Percentiles rank a stretch among this genome's conserved stretches.
These are phyloP conservation scores for Ostrea edulis DNA, from an alignment of 1,140 invertebrate genomes.

Conservation along the genomic window DNA sequence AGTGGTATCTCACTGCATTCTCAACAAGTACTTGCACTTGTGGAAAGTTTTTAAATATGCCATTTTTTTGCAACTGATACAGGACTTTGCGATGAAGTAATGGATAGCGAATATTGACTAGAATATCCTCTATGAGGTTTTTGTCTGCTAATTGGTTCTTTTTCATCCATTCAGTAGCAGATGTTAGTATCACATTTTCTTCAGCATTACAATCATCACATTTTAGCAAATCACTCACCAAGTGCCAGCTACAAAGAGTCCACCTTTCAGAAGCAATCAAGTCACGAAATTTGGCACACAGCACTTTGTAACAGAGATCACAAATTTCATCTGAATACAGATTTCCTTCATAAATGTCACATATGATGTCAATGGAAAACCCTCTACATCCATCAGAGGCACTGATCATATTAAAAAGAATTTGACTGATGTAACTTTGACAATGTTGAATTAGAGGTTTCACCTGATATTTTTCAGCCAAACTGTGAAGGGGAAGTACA, in stretches of 20 bases:
- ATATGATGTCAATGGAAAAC: conserved; percentile 66
- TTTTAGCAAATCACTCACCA: conserved; percentile 71
- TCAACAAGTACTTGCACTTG: conserved; percentile 72
- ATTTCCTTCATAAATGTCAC: conserved; percentile 69
- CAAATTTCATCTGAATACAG: conserved; percentile 65
- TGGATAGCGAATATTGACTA: conserved; percentile 75
- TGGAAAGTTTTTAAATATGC: conserved; percentile 76
- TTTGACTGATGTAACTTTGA: conserved; percentile 73
- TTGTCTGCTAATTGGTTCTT: conserved; percentile 73
- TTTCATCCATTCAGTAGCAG: conserved; percentile 77
- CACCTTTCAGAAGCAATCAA: conserved; percentile 67
- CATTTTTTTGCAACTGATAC: conserved; percentile 75
- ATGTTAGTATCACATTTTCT: conserved; percentile 73
- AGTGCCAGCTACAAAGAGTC: conserved; percentile 66
- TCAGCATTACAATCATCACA: conserved; percentile 71
- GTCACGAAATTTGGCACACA: conserved; percentile 70
- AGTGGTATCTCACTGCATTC: conserved; percentile 73
- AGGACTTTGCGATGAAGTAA: conserved; percentile 71
- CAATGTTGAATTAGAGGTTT: conserved; percentile 70
- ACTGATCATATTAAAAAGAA: conserved; percentile 68
- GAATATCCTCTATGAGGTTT: conserved; percentile 73
- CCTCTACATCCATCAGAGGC: conserved; percentile 57
- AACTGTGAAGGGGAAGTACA: conserved; percentile 70
- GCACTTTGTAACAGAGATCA: conserved; percentile 68
- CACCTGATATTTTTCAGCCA: conserved; percentile 72